Evolutionary conservation across 2,113 vertebrate genomes (phyloP).

Genomic region (Myrmecobius fasciatus): DNA sequence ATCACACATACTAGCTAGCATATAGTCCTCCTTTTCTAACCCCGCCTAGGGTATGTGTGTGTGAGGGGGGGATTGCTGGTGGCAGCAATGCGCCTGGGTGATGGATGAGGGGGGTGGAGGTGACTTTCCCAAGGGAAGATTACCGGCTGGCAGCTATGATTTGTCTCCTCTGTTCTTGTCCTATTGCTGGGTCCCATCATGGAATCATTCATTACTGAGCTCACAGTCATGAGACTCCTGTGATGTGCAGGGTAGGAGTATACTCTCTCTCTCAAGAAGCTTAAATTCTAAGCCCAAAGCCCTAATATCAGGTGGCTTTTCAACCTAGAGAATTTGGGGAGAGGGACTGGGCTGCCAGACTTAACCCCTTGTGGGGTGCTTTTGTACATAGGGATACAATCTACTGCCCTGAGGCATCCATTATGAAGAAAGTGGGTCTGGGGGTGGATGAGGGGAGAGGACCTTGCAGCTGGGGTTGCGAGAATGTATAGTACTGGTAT

Average conservation of each 20-base stretch:
- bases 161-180: conserved; percentile 78
- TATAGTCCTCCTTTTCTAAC: not conserved
- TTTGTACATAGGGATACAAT: not conserved
- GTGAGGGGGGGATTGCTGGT: conserved; percentile 66
- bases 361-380: not conserved
- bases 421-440: not conserved
- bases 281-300: conserved; percentile 49
- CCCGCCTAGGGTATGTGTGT: conserved; percentile 52
- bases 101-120: conserved; percentile 79
- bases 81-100: conserved; percentile 59
- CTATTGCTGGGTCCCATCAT: conserved; percentile 76
- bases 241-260: not conserved
- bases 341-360: not conserved
- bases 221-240: conserved; percentile 65
- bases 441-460: not conserved
- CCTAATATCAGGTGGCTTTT: not conserved
- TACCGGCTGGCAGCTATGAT: conserved; percentile 81
- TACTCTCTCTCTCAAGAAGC: conserved; percentile 22
- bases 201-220: conserved; percentile 77
- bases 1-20: not conserved
- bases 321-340: not conserved
- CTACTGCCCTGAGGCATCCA: not conserved
- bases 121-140: conserved; percentile 82
- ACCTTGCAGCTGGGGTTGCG: not conserved
- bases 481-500: not conserved